phyloP scores from a whole-genome alignment of 2,113 vertebrate species.

The Misgurnus anguillicaudatus region DNA sequence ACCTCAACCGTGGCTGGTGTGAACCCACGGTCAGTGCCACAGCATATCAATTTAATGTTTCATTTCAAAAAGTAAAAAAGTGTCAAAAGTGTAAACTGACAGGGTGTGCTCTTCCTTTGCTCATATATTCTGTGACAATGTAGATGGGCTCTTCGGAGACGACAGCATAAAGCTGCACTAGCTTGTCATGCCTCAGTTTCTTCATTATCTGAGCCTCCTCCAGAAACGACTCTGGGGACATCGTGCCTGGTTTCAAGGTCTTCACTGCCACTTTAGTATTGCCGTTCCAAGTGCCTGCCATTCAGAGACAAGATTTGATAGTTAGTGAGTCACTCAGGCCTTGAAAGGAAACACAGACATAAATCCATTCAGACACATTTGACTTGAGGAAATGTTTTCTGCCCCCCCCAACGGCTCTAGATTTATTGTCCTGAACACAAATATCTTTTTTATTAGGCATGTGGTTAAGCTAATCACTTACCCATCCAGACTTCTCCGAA shows the following conservation, averaged over 20 bases:
- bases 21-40: too few relatives aligned
- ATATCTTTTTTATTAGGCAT: constrained; percentile 11
- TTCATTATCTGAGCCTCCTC: constrained; percentile 99
- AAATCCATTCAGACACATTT: constrained; percentile 5
- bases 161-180: constrained; percentile 97
- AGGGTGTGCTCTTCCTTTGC: constrained; percentile 79
- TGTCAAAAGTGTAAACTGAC: too few relatives aligned
- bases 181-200: constrained; percentile 95
- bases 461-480: constrained; percentile 71
- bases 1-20: too few relatives aligned
- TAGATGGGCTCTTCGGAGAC: constrained; percentile 99
- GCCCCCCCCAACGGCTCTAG: background rate
- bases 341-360: constrained; percentile 15
- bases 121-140: constrained; percentile 98
- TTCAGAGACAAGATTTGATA: constrained; percentile 11
- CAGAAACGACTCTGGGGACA: constrained; percentile 98
- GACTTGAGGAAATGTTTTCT: constrained; percentile 5
- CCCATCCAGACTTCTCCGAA: constrained; percentile 99
- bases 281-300: constrained; percentile 93
- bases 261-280: constrained; percentile 99
- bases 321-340: background rate
- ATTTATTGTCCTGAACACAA: constrained; percentile 7
- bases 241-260: constrained; percentile 97
- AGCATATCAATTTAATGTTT: too few relatives aligned
- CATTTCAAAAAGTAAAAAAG: too few relatives aligned